Percentiles rank a stretch among this genome's conserved stretches.
phyloP scores from a whole-genome alignment of 2,113 vertebrate species.

The Mugil cephalus region DNA sequence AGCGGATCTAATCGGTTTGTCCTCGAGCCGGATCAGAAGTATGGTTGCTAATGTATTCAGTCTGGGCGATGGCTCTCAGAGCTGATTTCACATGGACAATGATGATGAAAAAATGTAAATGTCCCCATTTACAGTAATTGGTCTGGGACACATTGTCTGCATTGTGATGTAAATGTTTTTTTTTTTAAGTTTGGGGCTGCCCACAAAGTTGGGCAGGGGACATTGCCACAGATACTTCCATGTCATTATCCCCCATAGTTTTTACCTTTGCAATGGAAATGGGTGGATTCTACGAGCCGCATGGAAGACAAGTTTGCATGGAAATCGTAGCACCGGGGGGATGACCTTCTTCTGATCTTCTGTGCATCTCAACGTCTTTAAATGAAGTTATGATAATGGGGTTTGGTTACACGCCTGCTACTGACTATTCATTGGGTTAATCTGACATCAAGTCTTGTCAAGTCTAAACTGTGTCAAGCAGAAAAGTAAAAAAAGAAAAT shows the following conservation, averaged over 20 bases:
- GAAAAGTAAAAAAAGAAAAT: conserved; percentile 6
- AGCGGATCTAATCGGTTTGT: conserved; percentile 66
- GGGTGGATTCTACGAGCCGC: conserved; percentile 34
- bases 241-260: conserved; percentile 58
- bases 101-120: conserved; percentile 80
- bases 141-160: conserved; percentile 71
- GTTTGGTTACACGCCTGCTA: conserved; percentile 63
- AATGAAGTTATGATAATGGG: conserved; percentile 60
- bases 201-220: conserved; percentile 42
- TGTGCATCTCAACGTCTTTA: conserved; percentile 47
- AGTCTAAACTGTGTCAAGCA: conserved; percentile 65
- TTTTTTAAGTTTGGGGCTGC: conserved; percentile 58
- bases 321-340: conserved; percentile 51
- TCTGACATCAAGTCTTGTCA: conserved; percentile 74
- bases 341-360: conserved; percentile 68
- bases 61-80: conserved; percentile 74
- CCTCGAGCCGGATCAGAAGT: conserved; percentile 58
- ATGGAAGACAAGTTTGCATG: conserved; percentile 54
- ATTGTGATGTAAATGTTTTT: conserved; percentile 78
- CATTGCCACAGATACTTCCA: conserved; percentile 71
- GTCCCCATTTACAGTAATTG: conserved; percentile 79
- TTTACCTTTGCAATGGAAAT: conserved; percentile 64
- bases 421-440: conserved; percentile 66
- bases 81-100: conserved; percentile 81
- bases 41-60: conserved; percentile 76